These are phyloP conservation scores for Arvicanthis niloticus DNA, from an alignment of 2,113 vertebrate species.

Conservation along the genomic window DNA sequence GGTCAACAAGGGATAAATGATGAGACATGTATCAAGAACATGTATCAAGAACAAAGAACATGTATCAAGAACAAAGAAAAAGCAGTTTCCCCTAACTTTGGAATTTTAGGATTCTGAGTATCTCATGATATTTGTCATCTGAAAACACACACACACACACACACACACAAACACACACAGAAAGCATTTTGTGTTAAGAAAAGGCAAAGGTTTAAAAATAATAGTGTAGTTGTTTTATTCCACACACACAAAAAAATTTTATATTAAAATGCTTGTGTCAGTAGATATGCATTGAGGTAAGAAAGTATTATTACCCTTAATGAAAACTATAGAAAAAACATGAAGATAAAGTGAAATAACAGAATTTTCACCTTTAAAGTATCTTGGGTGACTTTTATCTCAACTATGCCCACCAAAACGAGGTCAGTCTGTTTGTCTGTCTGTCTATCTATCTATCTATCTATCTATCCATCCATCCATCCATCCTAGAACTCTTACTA, in stretches of 20 bases:
- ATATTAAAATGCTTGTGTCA: neutral
- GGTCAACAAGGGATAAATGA: neutral
- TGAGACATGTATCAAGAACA: too few species aligned
- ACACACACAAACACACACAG: neutral
- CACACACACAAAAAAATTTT: neutral
- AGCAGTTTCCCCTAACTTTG: neutral
- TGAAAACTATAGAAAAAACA: neutral
- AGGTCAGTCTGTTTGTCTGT: neutral
- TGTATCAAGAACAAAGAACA: neutral
- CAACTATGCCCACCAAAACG: neutral
- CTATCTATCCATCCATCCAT: neutral
- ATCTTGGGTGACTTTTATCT: neutral
- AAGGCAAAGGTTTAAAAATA: neutral
- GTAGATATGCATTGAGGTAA: neutral
- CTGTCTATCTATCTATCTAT: neutral
- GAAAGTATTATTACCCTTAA: neutral
- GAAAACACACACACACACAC: neutral
- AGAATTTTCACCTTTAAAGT: conserved; percentile 29
- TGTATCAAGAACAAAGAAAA: too few species aligned
- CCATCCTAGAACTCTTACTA: neutral
- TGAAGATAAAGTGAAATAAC: conserved; percentile 44
- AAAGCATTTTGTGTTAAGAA: neutral
- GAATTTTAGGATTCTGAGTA: conserved; percentile 24
- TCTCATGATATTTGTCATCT: neutral
- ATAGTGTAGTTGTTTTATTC: neutral